phyloP scores from a whole-genome alignment of 2,113 vertebrate species.

The Chinchilla lanigera region DNA sequence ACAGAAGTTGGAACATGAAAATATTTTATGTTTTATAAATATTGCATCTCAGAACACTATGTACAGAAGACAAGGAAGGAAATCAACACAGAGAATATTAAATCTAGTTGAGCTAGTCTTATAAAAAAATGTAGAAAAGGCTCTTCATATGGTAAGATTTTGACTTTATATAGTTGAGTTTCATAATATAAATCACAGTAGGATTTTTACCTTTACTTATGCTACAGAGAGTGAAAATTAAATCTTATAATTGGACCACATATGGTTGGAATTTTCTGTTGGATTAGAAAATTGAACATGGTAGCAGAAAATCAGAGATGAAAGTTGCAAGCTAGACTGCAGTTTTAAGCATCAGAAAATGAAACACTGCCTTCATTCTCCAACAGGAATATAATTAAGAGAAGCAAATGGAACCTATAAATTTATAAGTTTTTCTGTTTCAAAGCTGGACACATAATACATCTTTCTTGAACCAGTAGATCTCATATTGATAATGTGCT shows the following conservation, averaged over 20 bases:
- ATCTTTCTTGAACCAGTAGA: neutral
- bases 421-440: neutral
- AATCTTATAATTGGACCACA: constrained; percentile 38
- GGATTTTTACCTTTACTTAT: constrained; percentile 13
- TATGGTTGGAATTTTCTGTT: constrained; percentile 23
- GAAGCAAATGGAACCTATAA: neutral
- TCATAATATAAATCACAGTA: constrained; percentile 54
- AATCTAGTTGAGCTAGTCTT: neutral
- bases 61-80: neutral
- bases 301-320: neutral
- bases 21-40: neutral
- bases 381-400: neutral
- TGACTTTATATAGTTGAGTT: constrained; percentile 4
- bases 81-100: neutral
- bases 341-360: neutral
- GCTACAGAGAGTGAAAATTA: constrained; percentile 52
- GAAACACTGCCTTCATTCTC: neutral
- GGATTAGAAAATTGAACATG: constrained; percentile 55
- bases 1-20: neutral
- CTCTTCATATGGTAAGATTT: neutral
- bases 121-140: neutral
- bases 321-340: neutral
- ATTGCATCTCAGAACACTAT: neutral
- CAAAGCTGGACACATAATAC: neutral
- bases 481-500: neutral